Conservation (phyloP, 2,113 vertebrate species). For the Calyptommatus sinebrachiatus region DNA sequence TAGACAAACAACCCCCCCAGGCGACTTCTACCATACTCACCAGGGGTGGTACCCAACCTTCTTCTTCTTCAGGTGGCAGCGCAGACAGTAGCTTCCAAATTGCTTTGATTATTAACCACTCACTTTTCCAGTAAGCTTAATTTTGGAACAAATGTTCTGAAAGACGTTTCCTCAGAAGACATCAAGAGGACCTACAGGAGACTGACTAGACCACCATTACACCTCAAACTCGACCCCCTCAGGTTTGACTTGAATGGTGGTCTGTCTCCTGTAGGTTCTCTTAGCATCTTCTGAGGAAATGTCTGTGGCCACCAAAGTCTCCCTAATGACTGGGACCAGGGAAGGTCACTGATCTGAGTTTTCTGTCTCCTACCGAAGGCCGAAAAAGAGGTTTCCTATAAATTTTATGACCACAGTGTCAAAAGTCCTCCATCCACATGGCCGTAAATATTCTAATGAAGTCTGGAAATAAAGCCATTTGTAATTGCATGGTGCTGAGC, state of each 20-base stretch:
- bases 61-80: too few species aligned
- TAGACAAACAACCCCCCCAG: too few species aligned
- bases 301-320: conserved; percentile 53
- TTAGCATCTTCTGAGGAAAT: neutral
- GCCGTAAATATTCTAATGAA: conserved; percentile 94
- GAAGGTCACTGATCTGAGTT: conserved; percentile 62
- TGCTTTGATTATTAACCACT: neutral
- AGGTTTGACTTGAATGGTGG: too few species aligned
- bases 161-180: neutral
- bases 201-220: conserved; percentile 43
- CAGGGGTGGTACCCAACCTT: too few species aligned
- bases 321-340: conserved; percentile 64
- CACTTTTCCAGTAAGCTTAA: neutral
- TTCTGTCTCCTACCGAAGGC: conserved; percentile 75
- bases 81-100: too few species aligned
- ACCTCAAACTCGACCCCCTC: conserved; percentile 49
- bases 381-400: conserved; percentile 77
- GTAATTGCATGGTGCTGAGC: conserved; percentile 88
- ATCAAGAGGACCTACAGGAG: conserved; percentile 27
- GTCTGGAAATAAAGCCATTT: conserved; percentile 88
- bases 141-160: neutral
- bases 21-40: too few species aligned
- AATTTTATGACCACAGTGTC: conserved; percentile 92
- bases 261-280: too few species aligned
- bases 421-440: conserved; percentile 90